A percentile compares a stretch with the other conserved stretches of the same genome.
phyloP scores from a whole-genome alignment of 2,888 invertebrate species.

The Aricia artaxerxes region DNA sequence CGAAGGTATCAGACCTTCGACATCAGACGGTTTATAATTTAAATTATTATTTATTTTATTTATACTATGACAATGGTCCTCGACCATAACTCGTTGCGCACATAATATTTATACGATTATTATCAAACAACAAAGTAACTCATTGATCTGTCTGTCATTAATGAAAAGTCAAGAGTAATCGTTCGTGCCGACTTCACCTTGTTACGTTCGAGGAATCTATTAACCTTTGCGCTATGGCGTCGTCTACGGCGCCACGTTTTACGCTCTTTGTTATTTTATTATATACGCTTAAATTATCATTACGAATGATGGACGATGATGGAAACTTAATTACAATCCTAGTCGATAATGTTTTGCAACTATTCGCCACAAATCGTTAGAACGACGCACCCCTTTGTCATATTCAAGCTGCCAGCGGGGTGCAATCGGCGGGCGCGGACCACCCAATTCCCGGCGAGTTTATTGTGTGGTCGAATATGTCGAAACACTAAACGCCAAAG shows the following conservation, averaged over 20 bases:
- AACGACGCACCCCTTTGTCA: not conserved
- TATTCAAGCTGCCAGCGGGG: conserved; percentile 12
- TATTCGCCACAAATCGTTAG: conserved; percentile 8
- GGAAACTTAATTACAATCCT: not conserved
- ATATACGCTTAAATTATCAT: conserved; percentile 22
- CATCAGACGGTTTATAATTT: too few species aligned
- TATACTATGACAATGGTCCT: conserved; percentile 48
- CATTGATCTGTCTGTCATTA: conserved; percentile 50
- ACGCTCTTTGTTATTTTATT: conserved; percentile 28
- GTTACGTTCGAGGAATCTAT: conserved; percentile 30
- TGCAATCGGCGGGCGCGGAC: conserved; percentile 47
- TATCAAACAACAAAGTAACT: conserved; percentile 60
- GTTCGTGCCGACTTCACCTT: conserved; percentile 32
- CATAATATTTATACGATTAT: conserved; percentile 47
- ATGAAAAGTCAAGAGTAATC: conserved; percentile 39
- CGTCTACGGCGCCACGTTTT: conserved; percentile 25
- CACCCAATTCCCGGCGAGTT: conserved; percentile 52
- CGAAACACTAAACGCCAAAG: conserved; percentile 52
- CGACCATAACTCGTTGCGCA: conserved; percentile 49
- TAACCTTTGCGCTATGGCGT: conserved; percentile 15
- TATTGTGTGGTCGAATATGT: conserved; percentile 43
- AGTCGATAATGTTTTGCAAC: conserved; percentile 29
- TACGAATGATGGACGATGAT: conserved; percentile 15
- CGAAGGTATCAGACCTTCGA: too few species aligned
- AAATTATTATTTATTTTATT: too few species aligned